Evolutionary conservation across 1,140 invertebrate genomes (phyloP).

Genomic region (Maconellicoccus hirsutus): DNA sequence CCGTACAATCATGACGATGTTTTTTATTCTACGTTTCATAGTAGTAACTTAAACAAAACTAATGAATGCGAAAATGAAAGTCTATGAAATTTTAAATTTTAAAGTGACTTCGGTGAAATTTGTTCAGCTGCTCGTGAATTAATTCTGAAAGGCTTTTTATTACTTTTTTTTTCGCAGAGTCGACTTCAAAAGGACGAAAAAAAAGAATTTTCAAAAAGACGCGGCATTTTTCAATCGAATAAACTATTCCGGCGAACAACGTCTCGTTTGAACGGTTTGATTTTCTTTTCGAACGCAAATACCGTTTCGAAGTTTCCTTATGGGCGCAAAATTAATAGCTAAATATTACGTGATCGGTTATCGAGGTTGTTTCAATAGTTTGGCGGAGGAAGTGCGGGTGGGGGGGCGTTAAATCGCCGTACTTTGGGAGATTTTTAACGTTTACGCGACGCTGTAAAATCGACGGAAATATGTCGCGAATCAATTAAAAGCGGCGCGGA

Average conservation of each 20-base stretch:
- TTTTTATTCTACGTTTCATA: not conserved
- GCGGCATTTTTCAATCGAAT: not conserved
- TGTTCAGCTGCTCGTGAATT: conserved; percentile 7
- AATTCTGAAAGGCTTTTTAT: not conserved
- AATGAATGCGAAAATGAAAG: not conserved
- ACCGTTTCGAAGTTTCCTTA: not conserved
- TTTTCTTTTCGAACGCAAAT: not conserved
- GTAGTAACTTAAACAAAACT: not conserved
- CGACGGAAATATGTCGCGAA: not conserved
- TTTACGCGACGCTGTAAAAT: too few species aligned
- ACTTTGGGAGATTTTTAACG: too few species aligned
- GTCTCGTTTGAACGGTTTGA: not conserved
- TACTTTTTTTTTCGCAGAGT: not conserved
- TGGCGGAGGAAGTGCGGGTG: too few species aligned
- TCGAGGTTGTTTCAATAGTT: too few species aligned
- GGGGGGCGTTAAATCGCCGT: too few species aligned
- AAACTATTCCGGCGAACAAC: not conserved
- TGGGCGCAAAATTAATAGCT: not conserved
- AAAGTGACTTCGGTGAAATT: not conserved
- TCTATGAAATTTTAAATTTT: conserved; percentile 6
- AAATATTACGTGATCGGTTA: too few species aligned
- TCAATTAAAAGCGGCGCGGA: conserved; percentile 1
- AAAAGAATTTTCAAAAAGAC: not conserved
- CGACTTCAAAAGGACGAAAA: not conserved
- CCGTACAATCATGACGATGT: not conserved